Conservation (phyloP, 2,113 vertebrate species). For the Clarias magur region DNA sequence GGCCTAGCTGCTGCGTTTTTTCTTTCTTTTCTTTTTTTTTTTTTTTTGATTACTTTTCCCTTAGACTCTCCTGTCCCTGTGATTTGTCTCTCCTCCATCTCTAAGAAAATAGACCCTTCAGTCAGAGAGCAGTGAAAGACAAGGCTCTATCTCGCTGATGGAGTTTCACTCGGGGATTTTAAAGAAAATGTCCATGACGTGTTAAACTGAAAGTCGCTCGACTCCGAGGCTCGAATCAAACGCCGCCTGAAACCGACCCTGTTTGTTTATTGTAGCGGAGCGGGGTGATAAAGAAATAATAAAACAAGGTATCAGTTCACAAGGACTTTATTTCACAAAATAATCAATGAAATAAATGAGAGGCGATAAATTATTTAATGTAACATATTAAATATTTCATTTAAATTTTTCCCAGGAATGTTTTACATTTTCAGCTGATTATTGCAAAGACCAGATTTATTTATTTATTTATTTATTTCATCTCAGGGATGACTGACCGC, state of each 20-base stretch:
- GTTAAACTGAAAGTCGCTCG: background rate
- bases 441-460: background rate
- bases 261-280: background rate
- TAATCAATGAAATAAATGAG: background rate
- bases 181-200: background rate
- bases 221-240: background rate
- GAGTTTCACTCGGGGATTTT: conserved; percentile 12
- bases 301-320: background rate
- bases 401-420: background rate
- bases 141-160: conserved; percentile 20
- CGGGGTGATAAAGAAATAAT: background rate
- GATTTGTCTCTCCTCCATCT: conserved; percentile 53
- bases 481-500: too few species aligned
- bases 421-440: background rate
- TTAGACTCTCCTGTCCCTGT: conserved; percentile 50
- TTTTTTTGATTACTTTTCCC: conserved; percentile 51
- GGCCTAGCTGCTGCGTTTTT: conserved; percentile 51
- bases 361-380: background rate
- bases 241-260: background rate
- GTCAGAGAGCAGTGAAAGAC: conserved; percentile 28
- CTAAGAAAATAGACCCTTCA: conserved; percentile 38
- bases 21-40: conserved; percentile 52
- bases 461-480: too few species aligned
- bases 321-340: background rate
- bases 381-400: background rate